A percentile compares a stretch with the other conserved stretches of the same genome.
Evolutionary conservation across 2,888 invertebrate species (phyloP).

Genomic region (Caenorhabditis drosophilae): DNA sequence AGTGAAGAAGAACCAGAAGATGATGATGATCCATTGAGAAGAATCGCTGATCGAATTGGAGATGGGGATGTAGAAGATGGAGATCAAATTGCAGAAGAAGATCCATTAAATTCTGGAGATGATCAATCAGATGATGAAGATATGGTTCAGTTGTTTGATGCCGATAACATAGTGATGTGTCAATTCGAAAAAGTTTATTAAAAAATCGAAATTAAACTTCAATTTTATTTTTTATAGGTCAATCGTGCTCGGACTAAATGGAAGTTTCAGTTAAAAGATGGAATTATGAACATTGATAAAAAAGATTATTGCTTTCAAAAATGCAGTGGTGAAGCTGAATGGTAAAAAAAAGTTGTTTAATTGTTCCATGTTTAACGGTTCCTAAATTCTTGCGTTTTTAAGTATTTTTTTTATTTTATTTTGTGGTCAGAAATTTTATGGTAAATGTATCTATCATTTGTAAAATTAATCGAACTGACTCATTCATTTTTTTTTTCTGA

Average conservation of each 20-base stretch:
- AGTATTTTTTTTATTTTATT: not conserved
- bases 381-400: not conserved
- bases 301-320: slow-evolving; percentile 99
- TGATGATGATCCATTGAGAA: slow-evolving; percentile 52
- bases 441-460: not conserved
- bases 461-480: too few relatives aligned
- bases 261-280: slow-evolving; percentile 99
- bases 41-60: slow-evolving; percentile 51
- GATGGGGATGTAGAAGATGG: slow-evolving; percentile 44
- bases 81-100: slow-evolving; percentile 56
- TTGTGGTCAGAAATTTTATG: not conserved
- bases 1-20: slow-evolving; percentile 55
- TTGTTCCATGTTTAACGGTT: not conserved
- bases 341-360: slow-evolving; percentile 75
- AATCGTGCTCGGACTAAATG: slow-evolving; percentile 97
- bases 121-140: slow-evolving; percentile 78
- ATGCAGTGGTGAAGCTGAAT: slow-evolving; percentile 97
- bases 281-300: slow-evolving; percentile 97
- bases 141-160: slow-evolving; percentile 91
- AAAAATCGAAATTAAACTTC: not conserved
- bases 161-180: slow-evolving; percentile 98
- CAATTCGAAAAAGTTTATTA: slow-evolving; percentile 90
- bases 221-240: slow-evolving; percentile 77
- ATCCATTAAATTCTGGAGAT: slow-evolving; percentile 65
- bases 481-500: not conserved